A percentile compares a stretch with the other conserved stretches of the same genome.
phyloP scores from a whole-genome alignment of 2,113 vertebrate genomes.

The Tachuris rubrigastra region DNA sequence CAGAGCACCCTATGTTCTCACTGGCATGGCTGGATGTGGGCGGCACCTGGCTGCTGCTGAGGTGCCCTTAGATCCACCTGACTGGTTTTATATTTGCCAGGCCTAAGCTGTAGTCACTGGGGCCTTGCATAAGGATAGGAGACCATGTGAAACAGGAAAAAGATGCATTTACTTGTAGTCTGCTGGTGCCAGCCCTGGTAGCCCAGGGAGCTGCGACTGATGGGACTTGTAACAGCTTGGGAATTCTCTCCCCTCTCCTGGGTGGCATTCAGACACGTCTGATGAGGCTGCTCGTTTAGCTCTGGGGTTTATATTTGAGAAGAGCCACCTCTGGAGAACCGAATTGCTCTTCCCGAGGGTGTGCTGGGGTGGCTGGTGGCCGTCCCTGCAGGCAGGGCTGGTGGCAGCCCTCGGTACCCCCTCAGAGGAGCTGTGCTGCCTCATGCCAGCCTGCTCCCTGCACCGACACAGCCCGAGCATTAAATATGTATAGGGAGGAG shows the following conservation, averaged over 20 bases:
- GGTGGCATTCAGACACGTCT: accelerated
- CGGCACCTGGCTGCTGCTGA: background rate
- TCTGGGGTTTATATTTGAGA: background rate
- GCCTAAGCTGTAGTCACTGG: accelerated
- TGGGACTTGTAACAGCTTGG: background rate
- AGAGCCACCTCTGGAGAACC: background rate
- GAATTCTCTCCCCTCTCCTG: background rate
- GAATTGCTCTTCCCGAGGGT: accelerated
- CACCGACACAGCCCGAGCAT: background rate
- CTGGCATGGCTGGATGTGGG: background rate
- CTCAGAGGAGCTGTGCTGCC: background rate
- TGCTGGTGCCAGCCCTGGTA: background rate
- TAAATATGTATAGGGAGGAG: background rate
- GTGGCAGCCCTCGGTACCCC: background rate
- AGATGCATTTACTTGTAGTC: background rate
- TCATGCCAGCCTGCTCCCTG: background rate
- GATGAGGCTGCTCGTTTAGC: background rate
- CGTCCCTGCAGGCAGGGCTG: accelerated
- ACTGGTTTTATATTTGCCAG: background rate
- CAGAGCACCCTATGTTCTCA: background rate
- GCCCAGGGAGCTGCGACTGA: background rate
- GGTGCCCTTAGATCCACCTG: accelerated
- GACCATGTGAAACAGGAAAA: accelerated
- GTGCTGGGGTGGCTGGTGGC: background rate
- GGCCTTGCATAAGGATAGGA: accelerated